Conservation (phyloP, 2,113 vertebrate genomes). For the Forbesichthys agassizii region DNA sequence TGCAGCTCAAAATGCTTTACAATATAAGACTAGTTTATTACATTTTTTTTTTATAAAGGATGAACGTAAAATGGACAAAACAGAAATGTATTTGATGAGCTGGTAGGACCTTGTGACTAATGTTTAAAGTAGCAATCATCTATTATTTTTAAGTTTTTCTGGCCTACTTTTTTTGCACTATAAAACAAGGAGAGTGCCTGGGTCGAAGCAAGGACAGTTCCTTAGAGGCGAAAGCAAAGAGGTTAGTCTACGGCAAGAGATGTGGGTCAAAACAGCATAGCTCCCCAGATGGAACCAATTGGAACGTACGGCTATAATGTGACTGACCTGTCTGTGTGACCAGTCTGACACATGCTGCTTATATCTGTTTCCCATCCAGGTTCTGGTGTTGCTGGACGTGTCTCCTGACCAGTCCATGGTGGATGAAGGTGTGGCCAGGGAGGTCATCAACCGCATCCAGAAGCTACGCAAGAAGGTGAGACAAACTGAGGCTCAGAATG, state of each 20-base stretch:
- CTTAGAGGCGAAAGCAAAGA: background rate
- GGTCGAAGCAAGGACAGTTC: too few species aligned
- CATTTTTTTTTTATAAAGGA: too few species aligned
- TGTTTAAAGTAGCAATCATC: background rate
- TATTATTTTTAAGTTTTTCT: background rate
- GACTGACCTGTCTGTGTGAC: background rate
- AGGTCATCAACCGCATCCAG: slow-evolving; percentile 98
- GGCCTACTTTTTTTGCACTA: background rate
- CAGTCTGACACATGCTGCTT: background rate
- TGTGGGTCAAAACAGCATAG: background rate
- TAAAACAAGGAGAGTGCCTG: too few species aligned
- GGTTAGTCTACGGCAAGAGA: background rate
- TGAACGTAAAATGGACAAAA: too few species aligned
- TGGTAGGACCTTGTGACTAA: too few species aligned
- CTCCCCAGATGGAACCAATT: background rate
- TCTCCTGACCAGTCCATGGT: slow-evolving; percentile 95
- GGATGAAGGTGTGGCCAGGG: slow-evolving; percentile 93
- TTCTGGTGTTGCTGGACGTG: slow-evolving; percentile 89
- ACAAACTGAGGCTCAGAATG: background rate
- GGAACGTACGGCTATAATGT: background rate
- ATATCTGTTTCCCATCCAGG: slow-evolving; percentile 66
- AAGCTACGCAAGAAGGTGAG: slow-evolving; percentile 97
- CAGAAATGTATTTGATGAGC: too few species aligned
- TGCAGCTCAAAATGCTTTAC: too few species aligned
- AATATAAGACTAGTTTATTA: too few species aligned